These are phyloP conservation scores for Drosophila kurseongensis DNA, from an alignment of 1,140 invertebrate species.

Conservation along the genomic window DNA sequence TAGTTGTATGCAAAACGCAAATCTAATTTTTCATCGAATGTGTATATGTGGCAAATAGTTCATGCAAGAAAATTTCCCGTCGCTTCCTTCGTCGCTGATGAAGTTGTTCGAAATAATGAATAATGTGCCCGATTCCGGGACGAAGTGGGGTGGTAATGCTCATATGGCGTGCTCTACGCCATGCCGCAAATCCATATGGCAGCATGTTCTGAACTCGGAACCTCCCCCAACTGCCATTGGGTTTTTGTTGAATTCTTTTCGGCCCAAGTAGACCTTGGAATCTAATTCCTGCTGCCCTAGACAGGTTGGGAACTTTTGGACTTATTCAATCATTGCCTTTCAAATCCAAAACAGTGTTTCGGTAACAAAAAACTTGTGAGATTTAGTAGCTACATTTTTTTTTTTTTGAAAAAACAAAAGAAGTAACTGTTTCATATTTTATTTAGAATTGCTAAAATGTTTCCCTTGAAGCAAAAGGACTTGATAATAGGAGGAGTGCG, in stretches of 20 bases:
- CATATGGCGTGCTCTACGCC: slow-evolving; percentile 59
- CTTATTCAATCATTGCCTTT: slow-evolving; percentile 5
- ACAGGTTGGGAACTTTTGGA: background rate
- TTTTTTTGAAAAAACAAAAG: background rate
- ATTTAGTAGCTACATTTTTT: background rate
- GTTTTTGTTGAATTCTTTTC: background rate
- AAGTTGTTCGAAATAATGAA: slow-evolving; percentile 64
- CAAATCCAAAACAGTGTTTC: background rate
- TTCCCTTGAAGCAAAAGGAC: background rate
- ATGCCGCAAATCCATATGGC: slow-evolving; percentile 40
- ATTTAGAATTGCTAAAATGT: background rate
- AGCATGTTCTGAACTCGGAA: background rate
- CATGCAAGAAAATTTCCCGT: slow-evolving; percentile 18
- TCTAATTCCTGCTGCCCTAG: background rate
- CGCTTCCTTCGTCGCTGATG: slow-evolving; percentile 29
- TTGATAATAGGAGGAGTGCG: background rate
- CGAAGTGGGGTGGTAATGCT: slow-evolving; percentile 53
- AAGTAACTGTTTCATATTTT: too few species aligned
- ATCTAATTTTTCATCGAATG: slow-evolving; percentile 80
- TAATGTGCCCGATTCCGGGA: slow-evolving; percentile 55
- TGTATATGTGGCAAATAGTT: slow-evolving; percentile 51
- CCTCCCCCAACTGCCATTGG: background rate
- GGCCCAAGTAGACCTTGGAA: slow-evolving; percentile 1
- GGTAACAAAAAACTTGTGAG: background rate
- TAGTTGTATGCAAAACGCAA: slow-evolving; percentile 69